Conservation (phyloP, 23 tunicate species). For the Clavelina lepadiformis region DNA sequence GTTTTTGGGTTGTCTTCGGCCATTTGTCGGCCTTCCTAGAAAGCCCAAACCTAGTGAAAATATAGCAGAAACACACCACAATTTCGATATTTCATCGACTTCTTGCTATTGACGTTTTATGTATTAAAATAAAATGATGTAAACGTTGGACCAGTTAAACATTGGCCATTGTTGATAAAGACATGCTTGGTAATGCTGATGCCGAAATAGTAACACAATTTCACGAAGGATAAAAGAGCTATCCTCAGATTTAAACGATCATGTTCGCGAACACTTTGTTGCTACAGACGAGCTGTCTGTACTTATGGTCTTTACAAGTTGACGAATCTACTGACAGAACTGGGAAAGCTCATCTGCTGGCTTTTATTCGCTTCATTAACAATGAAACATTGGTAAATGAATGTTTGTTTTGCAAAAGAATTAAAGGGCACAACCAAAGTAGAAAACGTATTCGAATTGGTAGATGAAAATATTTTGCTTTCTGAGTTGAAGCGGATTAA, state of each 20-base stretch:
- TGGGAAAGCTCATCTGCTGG: slow-evolving; percentile 53
- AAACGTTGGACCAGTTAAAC: too few species aligned
- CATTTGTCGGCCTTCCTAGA: slow-evolving; percentile 85
- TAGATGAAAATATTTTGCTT: slow-evolving; percentile 21
- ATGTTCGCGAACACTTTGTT: slow-evolving; percentile 37
- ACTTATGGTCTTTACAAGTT: slow-evolving; percentile 39
- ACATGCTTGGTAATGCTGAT: slow-evolving; percentile 37
- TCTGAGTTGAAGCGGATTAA: slow-evolving; percentile 20
- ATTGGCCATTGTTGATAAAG: slow-evolving; percentile 40
- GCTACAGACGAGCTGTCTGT: slow-evolving; percentile 9
- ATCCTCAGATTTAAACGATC: slow-evolving; percentile 47
- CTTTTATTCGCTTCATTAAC: slow-evolving; percentile 48
- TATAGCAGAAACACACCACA: too few species aligned
- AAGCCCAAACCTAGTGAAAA: slow-evolving; percentile 85
- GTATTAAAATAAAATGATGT: too few species aligned
- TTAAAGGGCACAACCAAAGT: slow-evolving; percentile 29
- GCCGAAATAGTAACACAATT: slow-evolving; percentile 37
- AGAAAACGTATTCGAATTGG: slow-evolving; percentile 38
- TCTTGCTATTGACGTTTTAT: too few species aligned
- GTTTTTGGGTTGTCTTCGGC: slow-evolving; percentile 86
- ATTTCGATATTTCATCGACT: too few species aligned
- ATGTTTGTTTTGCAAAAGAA: slow-evolving; percentile 51
- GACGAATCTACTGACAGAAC: slow-evolving; percentile 58
- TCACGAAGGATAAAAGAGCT: slow-evolving; percentile 35
- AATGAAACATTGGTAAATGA: slow-evolving; percentile 24